phyloP scores from a whole-genome alignment of 1,140 invertebrate genomes.

The Leptopilina clavipes region DNA sequence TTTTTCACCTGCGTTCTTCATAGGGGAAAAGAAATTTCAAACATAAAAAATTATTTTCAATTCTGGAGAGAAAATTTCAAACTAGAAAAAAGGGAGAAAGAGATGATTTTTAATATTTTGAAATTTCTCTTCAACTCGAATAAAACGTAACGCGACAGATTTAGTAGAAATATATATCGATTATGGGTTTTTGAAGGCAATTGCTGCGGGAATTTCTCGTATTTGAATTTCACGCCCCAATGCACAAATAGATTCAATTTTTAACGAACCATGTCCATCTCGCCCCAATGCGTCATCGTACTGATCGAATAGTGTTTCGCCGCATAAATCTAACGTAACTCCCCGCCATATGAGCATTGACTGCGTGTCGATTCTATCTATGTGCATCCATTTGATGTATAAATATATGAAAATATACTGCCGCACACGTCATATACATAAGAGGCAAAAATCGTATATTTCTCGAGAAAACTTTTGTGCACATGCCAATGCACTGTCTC shows the following conservation, averaged over 20 bases:
- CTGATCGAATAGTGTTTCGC: slow-evolving; percentile 62
- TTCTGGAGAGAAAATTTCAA: too few relatives aligned
- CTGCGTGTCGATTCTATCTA: slow-evolving; percentile 15
- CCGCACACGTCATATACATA: not conserved
- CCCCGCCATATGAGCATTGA: slow-evolving; percentile 43
- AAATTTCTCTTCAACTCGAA: not conserved
- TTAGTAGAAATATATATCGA: slow-evolving; percentile 54
- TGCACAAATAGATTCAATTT: slow-evolving; percentile 70
- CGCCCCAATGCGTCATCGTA: slow-evolving; percentile 57
- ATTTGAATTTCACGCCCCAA: slow-evolving; percentile 67
- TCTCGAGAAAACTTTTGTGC: slow-evolving; percentile 17
- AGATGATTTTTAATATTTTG: slow-evolving; percentile 1
- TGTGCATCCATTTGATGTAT: slow-evolving; percentile 2
- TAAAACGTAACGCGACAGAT: slow-evolving; percentile 39
- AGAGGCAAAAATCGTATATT: not conserved
- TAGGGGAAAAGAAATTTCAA: too few relatives aligned
- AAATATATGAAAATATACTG: slow-evolving; percentile 34
- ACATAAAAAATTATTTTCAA: too few relatives aligned
- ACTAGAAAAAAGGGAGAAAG: not conserved
- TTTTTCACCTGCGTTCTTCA: too few relatives aligned
- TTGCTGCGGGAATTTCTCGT: slow-evolving; percentile 56
- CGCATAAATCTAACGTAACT: slow-evolving; percentile 56
- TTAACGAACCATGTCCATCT: slow-evolving; percentile 67
- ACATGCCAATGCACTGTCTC: slow-evolving; percentile 20
- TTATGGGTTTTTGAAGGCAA: slow-evolving; percentile 50